A percentile compares a stretch with the other conserved stretches of the same genome.
Evolutionary conservation across 2,888 invertebrate species (phyloP).

Genomic region (Bombylius discolor): DNA sequence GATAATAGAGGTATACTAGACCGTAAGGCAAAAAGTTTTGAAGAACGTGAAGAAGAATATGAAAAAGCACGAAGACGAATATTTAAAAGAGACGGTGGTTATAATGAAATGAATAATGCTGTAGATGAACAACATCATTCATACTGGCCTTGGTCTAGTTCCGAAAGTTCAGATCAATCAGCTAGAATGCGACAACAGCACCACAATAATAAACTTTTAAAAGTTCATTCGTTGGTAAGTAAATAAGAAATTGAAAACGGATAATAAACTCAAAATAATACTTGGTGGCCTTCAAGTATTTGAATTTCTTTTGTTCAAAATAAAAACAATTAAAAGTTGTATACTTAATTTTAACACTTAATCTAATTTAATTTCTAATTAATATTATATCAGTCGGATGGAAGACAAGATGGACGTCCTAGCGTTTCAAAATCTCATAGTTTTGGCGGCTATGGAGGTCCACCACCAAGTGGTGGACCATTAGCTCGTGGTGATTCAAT

Average conservation of each 20-base stretch:
- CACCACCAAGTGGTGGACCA: conserved; percentile 45
- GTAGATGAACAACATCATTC: conserved; percentile 8
- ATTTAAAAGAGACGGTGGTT: conserved; percentile 41
- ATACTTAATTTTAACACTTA: too few species aligned
- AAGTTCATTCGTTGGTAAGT: conserved; percentile 24
- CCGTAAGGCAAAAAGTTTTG: conserved; percentile 70
- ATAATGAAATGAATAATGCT: conserved; percentile 8
- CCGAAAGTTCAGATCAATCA: conserved; percentile 35
- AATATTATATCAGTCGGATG: conserved; percentile 20
- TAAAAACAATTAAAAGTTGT: too few species aligned
- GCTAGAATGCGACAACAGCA: conserved; percentile 24
- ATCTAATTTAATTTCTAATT: too few species aligned
- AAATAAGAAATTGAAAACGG: too few species aligned
- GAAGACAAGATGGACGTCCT: conserved; percentile 33
- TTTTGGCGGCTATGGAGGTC: conserved; percentile 68
- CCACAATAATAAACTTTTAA: conserved; percentile 30
- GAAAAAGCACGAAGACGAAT: conserved; percentile 74
- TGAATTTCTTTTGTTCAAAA: too few species aligned
- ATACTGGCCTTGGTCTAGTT: conserved; percentile 40
- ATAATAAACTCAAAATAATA: too few species aligned
- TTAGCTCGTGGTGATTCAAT: conserved; percentile 50
- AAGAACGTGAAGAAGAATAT: conserved; percentile 84
- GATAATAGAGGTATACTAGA: conserved; percentile 49
- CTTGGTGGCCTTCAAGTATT: too few species aligned
- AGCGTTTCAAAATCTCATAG: conserved; percentile 74